Percentiles rank a stretch among this genome's conserved stretches.
phyloP scores from a whole-genome alignment of 2,113 vertebrate genomes.

The Oncorhynchus kisutch region DNA sequence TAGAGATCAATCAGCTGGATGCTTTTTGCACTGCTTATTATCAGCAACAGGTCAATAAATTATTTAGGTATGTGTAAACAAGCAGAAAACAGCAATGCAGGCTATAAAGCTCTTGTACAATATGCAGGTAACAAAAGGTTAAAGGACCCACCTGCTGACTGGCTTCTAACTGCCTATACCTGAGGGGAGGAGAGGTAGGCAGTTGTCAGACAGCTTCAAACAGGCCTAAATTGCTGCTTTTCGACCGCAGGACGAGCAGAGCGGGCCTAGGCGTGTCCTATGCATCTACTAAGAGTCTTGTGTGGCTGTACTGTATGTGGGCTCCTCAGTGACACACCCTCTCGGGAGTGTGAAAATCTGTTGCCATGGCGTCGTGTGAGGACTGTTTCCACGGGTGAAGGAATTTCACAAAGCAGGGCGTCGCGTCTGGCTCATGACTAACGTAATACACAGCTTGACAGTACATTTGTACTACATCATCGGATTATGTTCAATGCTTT shows the following conservation, averaged over 20 bases:
- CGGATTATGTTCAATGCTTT: no score
- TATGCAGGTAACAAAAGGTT: no score
- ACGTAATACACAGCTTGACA: not conserved
- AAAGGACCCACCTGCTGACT: no score
- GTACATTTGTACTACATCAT: not conserved
- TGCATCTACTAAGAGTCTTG: not conserved
- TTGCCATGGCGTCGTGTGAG: slow-evolving; percentile 30
- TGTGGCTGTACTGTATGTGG: slow-evolving; percentile 3
- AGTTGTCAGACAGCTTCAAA: no score
- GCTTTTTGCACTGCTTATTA: not conserved
- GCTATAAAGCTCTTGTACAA: no score
- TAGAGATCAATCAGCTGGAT: slow-evolving; percentile 10
- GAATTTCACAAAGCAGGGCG: slow-evolving; percentile 9
- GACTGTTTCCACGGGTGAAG: slow-evolving; percentile 12
- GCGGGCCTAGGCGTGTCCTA: slow-evolving; percentile 6
- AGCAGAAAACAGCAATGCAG: slow-evolving; percentile 1
- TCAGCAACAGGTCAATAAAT: not conserved
- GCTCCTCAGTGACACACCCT: slow-evolving; percentile 32
- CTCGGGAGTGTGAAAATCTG: slow-evolving; percentile 29
- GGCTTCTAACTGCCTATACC: no score
- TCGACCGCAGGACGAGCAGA: not conserved
- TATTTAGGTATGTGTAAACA: not conserved
- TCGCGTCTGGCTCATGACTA: not conserved
- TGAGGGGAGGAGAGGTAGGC: no score
- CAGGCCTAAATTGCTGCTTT: no score